phyloP scores from a whole-genome alignment of 2,888 invertebrate genomes.

The Caradrina clavipalpis region DNA sequence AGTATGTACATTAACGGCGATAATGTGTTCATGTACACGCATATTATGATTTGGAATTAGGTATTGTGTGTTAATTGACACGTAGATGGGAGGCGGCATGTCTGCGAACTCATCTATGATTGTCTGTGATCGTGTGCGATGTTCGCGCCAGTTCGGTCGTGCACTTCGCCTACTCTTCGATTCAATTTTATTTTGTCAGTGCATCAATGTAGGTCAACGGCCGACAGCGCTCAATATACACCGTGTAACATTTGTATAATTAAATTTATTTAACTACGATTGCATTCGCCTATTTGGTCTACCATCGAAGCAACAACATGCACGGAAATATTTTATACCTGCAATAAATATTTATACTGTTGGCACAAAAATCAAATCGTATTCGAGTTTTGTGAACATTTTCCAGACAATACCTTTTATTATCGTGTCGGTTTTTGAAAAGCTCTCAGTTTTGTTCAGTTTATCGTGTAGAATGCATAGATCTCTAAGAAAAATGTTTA shows the following conservation, averaged over 20 bases:
- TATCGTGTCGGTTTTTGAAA: constrained; percentile 20
- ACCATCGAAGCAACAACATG: constrained; percentile 12
- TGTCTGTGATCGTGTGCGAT: constrained; percentile 54
- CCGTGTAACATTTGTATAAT: constrained; percentile 48
- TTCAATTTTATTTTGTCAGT: constrained; percentile 70
- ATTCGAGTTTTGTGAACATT: constrained; percentile 13
- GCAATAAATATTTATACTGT: constrained; percentile 24
- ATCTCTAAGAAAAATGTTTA: constrained; percentile 61
- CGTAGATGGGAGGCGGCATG: constrained; percentile 15
- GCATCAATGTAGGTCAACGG: constrained; percentile 67
- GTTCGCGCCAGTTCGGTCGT: constrained; percentile 77
- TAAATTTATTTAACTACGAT: constrained; percentile 32
- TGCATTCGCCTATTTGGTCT: constrained; percentile 37
- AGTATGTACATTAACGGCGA: constrained; percentile 19
- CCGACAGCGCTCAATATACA: constrained; percentile 50
- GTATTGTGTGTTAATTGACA: constrained; percentile 45
- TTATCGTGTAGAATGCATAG: constrained; percentile 46
- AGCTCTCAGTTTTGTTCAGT: constrained; percentile 31
- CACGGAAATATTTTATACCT: constrained; percentile 27
- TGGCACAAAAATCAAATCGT: constrained; percentile 11
- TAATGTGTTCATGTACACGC: constrained; percentile 40
- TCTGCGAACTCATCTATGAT: constrained; percentile 42
- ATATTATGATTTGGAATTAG: constrained; percentile 46
- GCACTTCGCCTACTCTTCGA: constrained; percentile 64
- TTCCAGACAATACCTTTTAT: constrained; percentile 2